Evolutionary conservation across 92 coral and sea anemone species (phyloP).

Genomic region (Ricordea florida): DNA sequence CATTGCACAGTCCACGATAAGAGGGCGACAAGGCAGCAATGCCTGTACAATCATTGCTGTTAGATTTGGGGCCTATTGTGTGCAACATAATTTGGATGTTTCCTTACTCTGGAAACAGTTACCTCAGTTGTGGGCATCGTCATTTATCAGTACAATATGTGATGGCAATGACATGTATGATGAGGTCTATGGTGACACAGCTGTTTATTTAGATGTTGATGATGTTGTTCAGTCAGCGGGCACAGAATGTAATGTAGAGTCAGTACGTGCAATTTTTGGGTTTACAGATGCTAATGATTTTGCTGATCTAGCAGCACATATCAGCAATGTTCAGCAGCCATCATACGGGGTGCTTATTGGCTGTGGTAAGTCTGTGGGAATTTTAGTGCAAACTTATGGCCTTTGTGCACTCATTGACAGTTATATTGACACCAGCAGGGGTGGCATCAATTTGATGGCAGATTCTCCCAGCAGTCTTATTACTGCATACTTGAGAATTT

Average conservation of each 20-base stretch:
- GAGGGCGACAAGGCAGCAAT: slow-evolving; percentile 47
- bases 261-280: slow-evolving; percentile 6
- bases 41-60: slow-evolving; percentile 58
- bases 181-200: slow-evolving; percentile 25
- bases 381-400: slow-evolving; percentile 24
- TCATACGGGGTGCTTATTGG: slow-evolving; percentile 36
- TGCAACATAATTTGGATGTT: slow-evolving; percentile 11
- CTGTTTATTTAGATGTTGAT: slow-evolving; percentile 48
- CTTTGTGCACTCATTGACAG: slow-evolving; percentile 37
- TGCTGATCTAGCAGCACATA: slow-evolving; percentile 22
- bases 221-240: slow-evolving; percentile 36
- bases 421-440: slow-evolving; percentile 29
- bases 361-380: slow-evolving; percentile 32
- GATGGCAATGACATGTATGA: slow-evolving; percentile 49
- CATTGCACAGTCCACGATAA: slow-evolving; percentile 28
- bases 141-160: slow-evolving; percentile 30
- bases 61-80: slow-evolving; percentile 15
- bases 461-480: slow-evolving; percentile 1
- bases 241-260: slow-evolving; percentile 5
- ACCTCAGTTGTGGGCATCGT: slow-evolving; percentile 26
- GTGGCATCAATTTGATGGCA: slow-evolving; percentile 42
- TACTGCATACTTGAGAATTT: not conserved
- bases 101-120: slow-evolving; percentile 38
- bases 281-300: slow-evolving; percentile 14
- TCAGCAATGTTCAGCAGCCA: not conserved